Conservation (phyloP, 2,113 vertebrate species). For the Dissostichus mawsoni region DNA sequence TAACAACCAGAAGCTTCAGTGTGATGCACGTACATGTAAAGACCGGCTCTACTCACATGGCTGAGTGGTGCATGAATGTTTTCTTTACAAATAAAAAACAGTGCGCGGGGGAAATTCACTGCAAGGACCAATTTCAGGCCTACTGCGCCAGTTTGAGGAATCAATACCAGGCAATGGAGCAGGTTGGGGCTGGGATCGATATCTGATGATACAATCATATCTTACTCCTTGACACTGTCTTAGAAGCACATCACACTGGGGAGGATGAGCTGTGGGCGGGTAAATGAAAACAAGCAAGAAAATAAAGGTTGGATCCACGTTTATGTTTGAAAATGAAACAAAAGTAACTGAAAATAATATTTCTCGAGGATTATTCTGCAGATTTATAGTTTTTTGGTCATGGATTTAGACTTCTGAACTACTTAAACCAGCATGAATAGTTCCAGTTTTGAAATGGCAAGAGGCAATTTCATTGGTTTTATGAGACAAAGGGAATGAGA, state of each 20-base stretch:
- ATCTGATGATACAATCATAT: constrained; percentile 82
- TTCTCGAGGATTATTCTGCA: background rate
- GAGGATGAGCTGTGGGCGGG: constrained; percentile 36
- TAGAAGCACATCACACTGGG: constrained; percentile 29
- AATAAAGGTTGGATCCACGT: constrained; percentile 34
- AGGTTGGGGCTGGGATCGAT: constrained; percentile 67
- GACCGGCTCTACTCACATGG: constrained; percentile 43
- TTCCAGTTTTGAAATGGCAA: background rate
- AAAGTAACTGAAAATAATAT: constrained; percentile 16
- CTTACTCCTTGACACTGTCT: constrained; percentile 74
- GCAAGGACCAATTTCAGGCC: constrained; percentile 75
- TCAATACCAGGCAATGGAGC: constrained; percentile 72
- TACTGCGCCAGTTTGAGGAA: constrained; percentile 62
- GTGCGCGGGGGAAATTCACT: constrained; percentile 53
- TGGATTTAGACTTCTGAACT: background rate
- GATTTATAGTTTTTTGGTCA: background rate
- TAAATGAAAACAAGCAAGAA: constrained; percentile 53
- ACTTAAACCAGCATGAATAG: background rate
- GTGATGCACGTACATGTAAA: background rate
- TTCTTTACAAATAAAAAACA: constrained; percentile 76
- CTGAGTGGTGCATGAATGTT: constrained; percentile 75
- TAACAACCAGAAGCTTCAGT: constrained; percentile 18
- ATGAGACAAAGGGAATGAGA: constrained; percentile 7
- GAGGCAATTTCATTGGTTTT: background rate
- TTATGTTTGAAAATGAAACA: constrained; percentile 37